Conservation (phyloP, 2,888 invertebrate species). For the Chelonus formosanus region DNA sequence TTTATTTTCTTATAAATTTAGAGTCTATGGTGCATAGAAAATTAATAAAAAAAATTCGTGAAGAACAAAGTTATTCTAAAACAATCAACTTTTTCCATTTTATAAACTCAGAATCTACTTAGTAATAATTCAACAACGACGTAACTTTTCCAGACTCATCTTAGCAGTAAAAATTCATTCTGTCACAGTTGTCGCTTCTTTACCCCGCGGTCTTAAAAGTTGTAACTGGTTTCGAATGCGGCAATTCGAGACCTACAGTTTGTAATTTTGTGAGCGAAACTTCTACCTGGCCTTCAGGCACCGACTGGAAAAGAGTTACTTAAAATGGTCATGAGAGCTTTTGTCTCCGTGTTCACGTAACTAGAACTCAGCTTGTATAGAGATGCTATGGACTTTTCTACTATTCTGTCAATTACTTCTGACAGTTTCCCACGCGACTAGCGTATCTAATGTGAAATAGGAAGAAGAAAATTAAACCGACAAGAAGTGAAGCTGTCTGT, state of each 20-base stretch:
- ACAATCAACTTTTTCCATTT: neutral
- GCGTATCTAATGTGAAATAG: conserved; percentile 21
- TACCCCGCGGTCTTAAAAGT: conserved; percentile 45
- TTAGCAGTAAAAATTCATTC: conserved; percentile 31
- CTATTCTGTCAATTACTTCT: conserved; percentile 14
- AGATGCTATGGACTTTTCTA: conserved; percentile 17
- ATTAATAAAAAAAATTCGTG: neutral
- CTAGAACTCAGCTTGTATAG: conserved; percentile 23
- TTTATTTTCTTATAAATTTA: too few relatives aligned
- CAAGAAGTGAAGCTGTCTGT: neutral
- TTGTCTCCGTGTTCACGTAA: conserved; percentile 34
- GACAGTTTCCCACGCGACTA: conserved; percentile 8
- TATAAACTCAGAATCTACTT: conserved; percentile 2
- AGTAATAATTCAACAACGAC: conserved; percentile 6
- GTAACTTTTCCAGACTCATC: conserved; percentile 7
- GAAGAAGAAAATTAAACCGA: neutral
- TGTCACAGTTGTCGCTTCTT: conserved; percentile 22
- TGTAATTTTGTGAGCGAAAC: conserved; percentile 53
- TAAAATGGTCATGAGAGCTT: conserved; percentile 39
- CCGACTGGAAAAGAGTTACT: conserved; percentile 40
- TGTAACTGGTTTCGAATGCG: conserved; percentile 54
- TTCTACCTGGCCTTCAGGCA: conserved; percentile 36
- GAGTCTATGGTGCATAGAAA: too few relatives aligned
- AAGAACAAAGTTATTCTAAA: conserved; percentile 4
- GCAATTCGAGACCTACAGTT: conserved; percentile 53